Conservation (phyloP, 30 jellyfish, hydroid and myxozoan species). For the Sanderia malayensis region DNA sequence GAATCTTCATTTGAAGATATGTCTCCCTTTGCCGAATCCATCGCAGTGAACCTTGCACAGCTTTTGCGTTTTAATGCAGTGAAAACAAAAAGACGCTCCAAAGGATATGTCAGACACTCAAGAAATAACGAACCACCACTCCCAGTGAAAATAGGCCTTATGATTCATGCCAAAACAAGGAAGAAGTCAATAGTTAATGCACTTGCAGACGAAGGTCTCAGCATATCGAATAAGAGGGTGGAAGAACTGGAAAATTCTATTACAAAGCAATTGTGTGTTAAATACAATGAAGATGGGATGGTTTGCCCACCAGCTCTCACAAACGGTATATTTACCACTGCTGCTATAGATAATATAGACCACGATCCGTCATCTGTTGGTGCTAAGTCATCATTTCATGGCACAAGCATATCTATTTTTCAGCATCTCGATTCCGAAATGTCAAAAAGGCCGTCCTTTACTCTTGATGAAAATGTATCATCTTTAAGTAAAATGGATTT, state of each 20-base stretch:
- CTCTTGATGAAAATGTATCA: background rate
- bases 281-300: conserved; percentile 5
- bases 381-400: conserved; percentile 8
- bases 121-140: conserved; percentile 5
- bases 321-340: background rate
- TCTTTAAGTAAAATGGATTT: background rate
- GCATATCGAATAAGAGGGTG: background rate
- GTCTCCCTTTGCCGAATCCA: background rate
- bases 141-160: background rate
- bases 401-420: conserved; percentile 27
- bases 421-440: conserved; percentile 8
- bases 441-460: background rate
- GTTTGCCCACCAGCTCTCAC: conserved; percentile 23
- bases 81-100: background rate
- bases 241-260: background rate
- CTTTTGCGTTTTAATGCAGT: background rate
- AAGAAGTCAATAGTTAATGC: background rate
- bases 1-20: background rate
- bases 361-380: conserved; percentile 19
- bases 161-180: background rate
- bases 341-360: conserved; percentile 29
- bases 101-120: background rate
- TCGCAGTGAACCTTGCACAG: background rate
- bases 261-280: background rate
- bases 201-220: background rate